phyloP scores from a whole-genome alignment of 1,140 invertebrate genomes.

The Oedothorax gibbosus region DNA sequence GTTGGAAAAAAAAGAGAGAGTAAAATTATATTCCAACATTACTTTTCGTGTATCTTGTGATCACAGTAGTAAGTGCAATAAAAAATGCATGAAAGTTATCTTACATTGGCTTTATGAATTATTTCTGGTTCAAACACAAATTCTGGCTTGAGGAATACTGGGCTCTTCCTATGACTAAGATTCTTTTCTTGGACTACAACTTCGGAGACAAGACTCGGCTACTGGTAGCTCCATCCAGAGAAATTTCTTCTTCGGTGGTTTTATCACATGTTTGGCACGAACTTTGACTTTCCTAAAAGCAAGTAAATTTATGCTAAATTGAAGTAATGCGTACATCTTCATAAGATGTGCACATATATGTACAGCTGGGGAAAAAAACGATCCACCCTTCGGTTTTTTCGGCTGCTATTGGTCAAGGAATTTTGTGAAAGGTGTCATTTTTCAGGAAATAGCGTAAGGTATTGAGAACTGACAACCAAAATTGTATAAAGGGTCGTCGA shows the following conservation, averaged over 20 bases:
- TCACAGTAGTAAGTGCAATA: too few species aligned
- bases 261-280: slow-evolving; percentile 6
- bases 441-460: too few species aligned
- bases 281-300: slow-evolving; percentile 10
- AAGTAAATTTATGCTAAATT: neutral
- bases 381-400: too few species aligned
- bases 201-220: slow-evolving; percentile 12
- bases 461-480: too few species aligned
- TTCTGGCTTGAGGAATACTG: slow-evolving; percentile 34
- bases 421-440: too few species aligned
- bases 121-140: slow-evolving; percentile 49
- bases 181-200: slow-evolving; percentile 10
- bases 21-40: too few species aligned
- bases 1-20: too few species aligned
- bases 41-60: too few species aligned
- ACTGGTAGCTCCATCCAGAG: neutral
- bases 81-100: neutral
- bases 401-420: too few species aligned
- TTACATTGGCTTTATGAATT: slow-evolving; percentile 51
- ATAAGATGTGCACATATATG: too few species aligned
- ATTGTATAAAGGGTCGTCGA: too few species aligned
- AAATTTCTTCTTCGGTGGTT: neutral
- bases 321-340: neutral
- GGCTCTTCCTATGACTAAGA: neutral
- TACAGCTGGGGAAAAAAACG: too few species aligned